Percentiles rank a stretch among this genome's conserved stretches.
These are phyloP conservation scores for Halichoerus grypus DNA, from an alignment of 2,113 vertebrate species.

Conservation along the genomic window DNA sequence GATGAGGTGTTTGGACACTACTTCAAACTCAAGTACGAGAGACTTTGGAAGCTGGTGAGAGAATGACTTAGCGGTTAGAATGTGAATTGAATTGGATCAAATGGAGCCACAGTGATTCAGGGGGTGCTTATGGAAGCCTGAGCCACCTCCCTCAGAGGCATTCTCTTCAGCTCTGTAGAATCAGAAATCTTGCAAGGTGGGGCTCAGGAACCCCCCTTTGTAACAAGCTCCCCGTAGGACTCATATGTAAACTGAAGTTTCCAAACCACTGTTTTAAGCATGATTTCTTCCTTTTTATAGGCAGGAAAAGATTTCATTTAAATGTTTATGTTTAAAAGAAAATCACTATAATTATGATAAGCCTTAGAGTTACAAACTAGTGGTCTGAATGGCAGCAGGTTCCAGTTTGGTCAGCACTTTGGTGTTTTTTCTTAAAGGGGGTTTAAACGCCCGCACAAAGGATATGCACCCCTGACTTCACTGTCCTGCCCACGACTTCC, in stretches of 20 bases:
- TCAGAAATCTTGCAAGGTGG: neutral
- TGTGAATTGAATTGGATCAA: neutral
- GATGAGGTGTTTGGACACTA: neutral
- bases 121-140: neutral
- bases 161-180: neutral
- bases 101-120: neutral
- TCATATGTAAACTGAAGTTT: neutral
- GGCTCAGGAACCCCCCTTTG: neutral
- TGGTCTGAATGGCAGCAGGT: neutral
- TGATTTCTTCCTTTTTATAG: slow-evolving; percentile 9
- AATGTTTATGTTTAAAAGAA: neutral
- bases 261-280: neutral
- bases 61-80: neutral
- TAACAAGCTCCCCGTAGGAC: neutral
- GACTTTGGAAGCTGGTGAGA: neutral
- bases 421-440: neutral
- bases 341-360: slow-evolving; percentile 53
- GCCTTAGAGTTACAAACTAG: neutral
- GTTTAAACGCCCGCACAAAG: neutral
- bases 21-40: neutral
- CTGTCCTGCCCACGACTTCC: neutral
- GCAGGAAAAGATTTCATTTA: neutral
- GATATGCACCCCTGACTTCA: fast-evolving
- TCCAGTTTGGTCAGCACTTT: neutral
- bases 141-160: neutral